Conservation (phyloP, 2,888 invertebrate species). For the Diadegma fenestrale region DNA sequence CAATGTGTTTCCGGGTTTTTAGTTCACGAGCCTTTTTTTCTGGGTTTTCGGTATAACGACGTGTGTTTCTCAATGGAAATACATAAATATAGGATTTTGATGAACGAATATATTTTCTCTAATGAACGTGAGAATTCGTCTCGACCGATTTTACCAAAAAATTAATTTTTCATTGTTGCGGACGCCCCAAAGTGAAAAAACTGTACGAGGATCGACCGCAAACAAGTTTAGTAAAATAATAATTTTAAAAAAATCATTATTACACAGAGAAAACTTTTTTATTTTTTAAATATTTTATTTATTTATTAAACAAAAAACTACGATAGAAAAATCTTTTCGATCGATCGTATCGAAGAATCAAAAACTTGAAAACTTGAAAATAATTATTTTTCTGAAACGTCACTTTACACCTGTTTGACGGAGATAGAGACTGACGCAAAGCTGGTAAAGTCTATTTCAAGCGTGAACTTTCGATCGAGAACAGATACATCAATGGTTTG, state of each 20-base stretch:
- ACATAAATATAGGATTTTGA: background rate
- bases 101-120: background rate
- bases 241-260: constrained; percentile 3
- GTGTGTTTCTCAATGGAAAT: background rate
- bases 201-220: background rate
- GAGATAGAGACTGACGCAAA: constrained; percentile 34
- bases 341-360: background rate
- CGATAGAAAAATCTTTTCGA: too few relatives aligned
- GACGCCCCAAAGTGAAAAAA: background rate
- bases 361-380: constrained; percentile 27
- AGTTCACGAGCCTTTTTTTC: background rate
- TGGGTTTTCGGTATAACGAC: background rate
- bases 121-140: background rate
- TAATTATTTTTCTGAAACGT: constrained; percentile 52
- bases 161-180: constrained; percentile 16
- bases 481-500: constrained; percentile 37
- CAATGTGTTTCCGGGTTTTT: constrained; percentile 6
- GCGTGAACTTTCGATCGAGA: constrained; percentile 61
- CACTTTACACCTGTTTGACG: constrained; percentile 60
- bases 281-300: too few relatives aligned
- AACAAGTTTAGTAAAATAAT: constrained; percentile 10
- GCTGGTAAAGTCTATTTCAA: constrained; percentile 47
- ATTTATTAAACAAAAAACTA: too few relatives aligned
- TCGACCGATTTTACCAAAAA: background rate
- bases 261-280: too few relatives aligned